Percentiles rank a stretch among this genome's conserved stretches.
These are phyloP conservation scores for Tuberolachnus salignus DNA, from an alignment of 2,888 invertebrate genomes.

Conservation along the genomic window DNA sequence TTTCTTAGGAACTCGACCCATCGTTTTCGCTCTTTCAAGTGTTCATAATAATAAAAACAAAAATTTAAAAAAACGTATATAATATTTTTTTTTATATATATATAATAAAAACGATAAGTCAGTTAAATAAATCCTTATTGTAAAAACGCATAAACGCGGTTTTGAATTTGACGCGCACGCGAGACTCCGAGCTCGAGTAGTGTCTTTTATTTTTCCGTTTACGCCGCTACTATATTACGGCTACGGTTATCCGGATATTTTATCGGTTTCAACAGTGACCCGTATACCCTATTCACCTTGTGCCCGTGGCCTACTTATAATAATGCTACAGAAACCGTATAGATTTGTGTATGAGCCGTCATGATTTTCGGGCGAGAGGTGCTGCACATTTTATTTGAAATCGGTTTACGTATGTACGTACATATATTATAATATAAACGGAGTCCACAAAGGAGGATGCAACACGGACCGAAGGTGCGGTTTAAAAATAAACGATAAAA, in stretches of 20 bases:
- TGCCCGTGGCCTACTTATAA: conserved; percentile 41
- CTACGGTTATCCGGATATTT: conserved; percentile 25
- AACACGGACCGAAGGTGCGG: not conserved
- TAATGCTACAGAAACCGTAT: not conserved
- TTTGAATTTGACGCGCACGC: not conserved
- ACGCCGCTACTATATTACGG: not conserved
- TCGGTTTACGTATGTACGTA: too few species aligned
- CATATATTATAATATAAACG: too few species aligned
- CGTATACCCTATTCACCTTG: conserved; percentile 52
- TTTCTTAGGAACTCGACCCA: conserved; percentile 45
- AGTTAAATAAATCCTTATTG: not conserved
- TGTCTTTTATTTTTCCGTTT: conserved; percentile 36
- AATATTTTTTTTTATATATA: not conserved
- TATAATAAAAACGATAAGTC: not conserved
- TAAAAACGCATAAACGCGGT: not conserved
- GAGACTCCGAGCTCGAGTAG: conserved; percentile 20
- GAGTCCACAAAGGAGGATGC: not conserved
- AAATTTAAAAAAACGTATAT: not conserved
- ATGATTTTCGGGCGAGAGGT: conserved; percentile 17
- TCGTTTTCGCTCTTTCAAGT: not conserved
- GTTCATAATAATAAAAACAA: conserved; percentile 26
- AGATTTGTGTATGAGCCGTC: not conserved
- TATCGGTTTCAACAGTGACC: conserved; percentile 41
- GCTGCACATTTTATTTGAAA: not conserved
- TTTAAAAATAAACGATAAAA: not conserved